Conservation (phyloP, 2,797 vertebrate genomes). For the Typhlichthys subterraneus region DNA sequence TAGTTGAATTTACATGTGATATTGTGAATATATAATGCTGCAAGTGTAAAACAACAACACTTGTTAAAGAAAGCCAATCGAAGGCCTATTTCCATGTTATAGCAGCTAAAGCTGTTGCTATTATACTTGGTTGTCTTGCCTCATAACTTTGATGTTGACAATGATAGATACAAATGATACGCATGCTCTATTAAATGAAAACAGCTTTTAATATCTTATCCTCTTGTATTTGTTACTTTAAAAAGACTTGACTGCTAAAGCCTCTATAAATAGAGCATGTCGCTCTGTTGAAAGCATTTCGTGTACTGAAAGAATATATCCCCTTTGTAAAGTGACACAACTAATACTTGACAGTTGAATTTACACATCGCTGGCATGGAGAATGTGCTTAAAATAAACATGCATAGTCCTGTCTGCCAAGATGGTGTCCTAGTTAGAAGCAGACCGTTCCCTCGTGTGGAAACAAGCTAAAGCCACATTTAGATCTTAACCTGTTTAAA, state of each 20-base stretch:
- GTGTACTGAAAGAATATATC: conserved; percentile 24
- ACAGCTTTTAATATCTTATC: conserved; percentile 8
- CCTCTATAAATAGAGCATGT: conserved; percentile 61
- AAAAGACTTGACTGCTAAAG: conserved; percentile 53
- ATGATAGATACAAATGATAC: background rate
- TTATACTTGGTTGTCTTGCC: too few relatives aligned
- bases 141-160: too few relatives aligned
- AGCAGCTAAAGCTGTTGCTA: too few relatives aligned
- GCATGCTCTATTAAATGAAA: background rate
- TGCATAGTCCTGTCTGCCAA: conserved; percentile 28
- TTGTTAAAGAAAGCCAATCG: too few relatives aligned
- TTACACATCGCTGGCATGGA: conserved; percentile 52
- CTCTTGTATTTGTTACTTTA: conserved; percentile 46
- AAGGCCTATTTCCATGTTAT: too few relatives aligned
- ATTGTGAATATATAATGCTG: too few relatives aligned
- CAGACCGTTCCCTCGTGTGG: conserved; percentile 31
- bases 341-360: conserved; percentile 62
- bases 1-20: too few relatives aligned
- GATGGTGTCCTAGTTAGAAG: conserved; percentile 54
- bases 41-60: too few relatives aligned
- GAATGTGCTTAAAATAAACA: conserved; percentile 69
- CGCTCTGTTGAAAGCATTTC: conserved; percentile 37
- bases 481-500: too few relatives aligned
- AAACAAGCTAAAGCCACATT: conserved; percentile 19
- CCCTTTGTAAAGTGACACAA: conserved; percentile 62